Evolutionary conservation across 2,888 invertebrate genomes (phyloP).

Genomic region (Clivina fossor): DNA sequence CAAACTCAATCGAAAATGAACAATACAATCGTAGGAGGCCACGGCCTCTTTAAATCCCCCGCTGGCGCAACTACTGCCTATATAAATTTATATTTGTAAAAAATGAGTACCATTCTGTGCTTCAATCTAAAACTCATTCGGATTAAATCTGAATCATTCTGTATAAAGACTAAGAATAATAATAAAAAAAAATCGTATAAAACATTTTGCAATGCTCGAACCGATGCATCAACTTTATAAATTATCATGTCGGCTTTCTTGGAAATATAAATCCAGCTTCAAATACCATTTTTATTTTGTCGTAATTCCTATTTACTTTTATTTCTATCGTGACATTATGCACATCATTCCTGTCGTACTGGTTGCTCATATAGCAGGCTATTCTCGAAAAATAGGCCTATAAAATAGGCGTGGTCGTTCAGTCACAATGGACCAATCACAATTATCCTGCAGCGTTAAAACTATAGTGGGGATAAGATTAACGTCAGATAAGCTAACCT

Average conservation of each 20-base stretch:
- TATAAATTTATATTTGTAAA: too few species aligned
- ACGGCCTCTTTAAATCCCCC: too few species aligned
- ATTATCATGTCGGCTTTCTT: constrained; percentile 15
- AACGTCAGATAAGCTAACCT: constrained; percentile 23
- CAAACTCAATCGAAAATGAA: too few species aligned
- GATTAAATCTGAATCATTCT: too few species aligned
- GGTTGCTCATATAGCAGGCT: constrained; percentile 10
- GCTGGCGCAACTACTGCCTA: too few species aligned
- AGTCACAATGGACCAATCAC: constrained; percentile 18
- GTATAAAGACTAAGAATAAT: too few species aligned
- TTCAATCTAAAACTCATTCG: too few species aligned
- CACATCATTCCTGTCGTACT: constrained; percentile 14
- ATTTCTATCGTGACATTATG: constrained; percentile 23
- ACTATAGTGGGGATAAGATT: constrained; percentile 11
- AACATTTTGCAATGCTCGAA: constrained; percentile 21
- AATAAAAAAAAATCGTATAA: too few species aligned
- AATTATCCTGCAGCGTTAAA: neutral
- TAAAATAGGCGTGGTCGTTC: constrained; percentile 4
- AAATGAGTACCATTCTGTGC: too few species aligned
- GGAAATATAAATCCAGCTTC: constrained; percentile 20
- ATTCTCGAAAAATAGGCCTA: neutral
- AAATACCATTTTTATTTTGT: constrained; percentile 12
- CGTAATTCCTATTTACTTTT: constrained; percentile 24
- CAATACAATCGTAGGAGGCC: too few species aligned
- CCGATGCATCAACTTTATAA: constrained; percentile 24